Conservation (phyloP, 2,888 invertebrate genomes). For the Pseudoips prasinana region DNA sequence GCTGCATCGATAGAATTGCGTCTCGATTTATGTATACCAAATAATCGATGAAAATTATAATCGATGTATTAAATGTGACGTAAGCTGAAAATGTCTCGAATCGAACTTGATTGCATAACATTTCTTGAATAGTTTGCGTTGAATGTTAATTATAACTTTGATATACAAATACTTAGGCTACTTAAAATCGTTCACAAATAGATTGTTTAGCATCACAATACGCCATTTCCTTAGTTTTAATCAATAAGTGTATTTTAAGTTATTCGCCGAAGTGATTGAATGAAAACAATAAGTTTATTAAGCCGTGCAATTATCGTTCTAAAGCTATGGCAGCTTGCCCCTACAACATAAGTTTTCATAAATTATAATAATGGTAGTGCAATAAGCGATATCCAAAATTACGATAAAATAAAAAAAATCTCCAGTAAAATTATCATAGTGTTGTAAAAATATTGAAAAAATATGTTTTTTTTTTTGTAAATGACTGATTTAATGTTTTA, state of each 20-base stretch:
- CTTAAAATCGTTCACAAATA: conserved; percentile 24
- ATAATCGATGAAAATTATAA: too few species aligned
- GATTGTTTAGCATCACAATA: conserved; percentile 34
- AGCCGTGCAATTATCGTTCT: conserved; percentile 10
- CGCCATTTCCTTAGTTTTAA: conserved; percentile 47
- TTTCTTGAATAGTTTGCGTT: too few species aligned
- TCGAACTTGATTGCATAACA: too few species aligned
- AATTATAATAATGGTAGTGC: conserved; percentile 40
- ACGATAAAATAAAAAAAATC: conserved; percentile 30
- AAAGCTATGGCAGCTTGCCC: conserved; percentile 12
- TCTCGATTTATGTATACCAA: too few species aligned
- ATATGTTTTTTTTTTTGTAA: conserved; percentile 48
- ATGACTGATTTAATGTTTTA: conserved; percentile 71
- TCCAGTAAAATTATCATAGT: conserved; percentile 34
- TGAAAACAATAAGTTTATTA: conserved; percentile 6
- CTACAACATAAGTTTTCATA: conserved; percentile 22
- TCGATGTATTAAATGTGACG: too few species aligned
- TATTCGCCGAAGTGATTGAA: conserved; percentile 16
- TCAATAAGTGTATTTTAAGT: conserved; percentile 27
- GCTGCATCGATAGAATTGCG: too few species aligned
- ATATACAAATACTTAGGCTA: conserved; percentile 22
- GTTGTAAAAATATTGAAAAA: conserved; percentile 49
- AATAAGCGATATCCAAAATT: conserved; percentile 53
- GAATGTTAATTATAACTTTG: too few species aligned
- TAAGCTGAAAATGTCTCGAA: too few species aligned